Base-by-base conservation (phyloP, 2,888 invertebrate genomes). In the Protodeltote pygarga region DNA sequence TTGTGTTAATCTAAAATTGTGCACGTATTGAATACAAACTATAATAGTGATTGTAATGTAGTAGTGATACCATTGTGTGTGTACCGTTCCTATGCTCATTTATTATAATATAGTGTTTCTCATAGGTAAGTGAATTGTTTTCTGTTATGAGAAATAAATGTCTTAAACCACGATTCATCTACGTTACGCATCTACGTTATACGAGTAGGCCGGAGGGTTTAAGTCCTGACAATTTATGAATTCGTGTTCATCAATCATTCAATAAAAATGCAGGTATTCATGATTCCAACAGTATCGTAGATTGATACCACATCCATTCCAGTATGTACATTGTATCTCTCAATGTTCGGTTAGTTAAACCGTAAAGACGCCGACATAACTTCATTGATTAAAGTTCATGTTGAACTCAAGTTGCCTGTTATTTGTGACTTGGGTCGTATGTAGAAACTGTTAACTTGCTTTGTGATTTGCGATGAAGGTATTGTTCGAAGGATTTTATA, bases 361-460 rank as follows among this genome's bases (percentile, higher is more conserved):
- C 73, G 83, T 85, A 89, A 89, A 91, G 89, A 85, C 83, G 83
- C 90, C 90, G 90, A 82, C 89, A 85, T 87, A 87, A 88, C 87
- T 90, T 89, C 87, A 89, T 89, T 90, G 89, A 90, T 90, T 90
- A 87, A 83, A 84, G 83, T 85, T 82, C 83, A 87, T 83, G 84
- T 86, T 85, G 80, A 79, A 83, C 80, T 83, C 82, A 79, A 75
- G 77, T 71, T 73, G 69, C 65, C 54, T 72, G 61, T 68, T 66
- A 62, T 66, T 73, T 71, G 65, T 65, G 68, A 67, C 72, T 71
- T 65, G 68, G 71, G 69, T 70, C 58, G 58, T 66, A 44, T 24
- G 24, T 23, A 41, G 48, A 19, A 38, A 48, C 39, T 24, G 40
- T 15, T 41, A 20, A 11, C 0, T 25, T 19, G 44, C 17, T 52